Evolutionary conservation across 2,888 invertebrate genomes (phyloP).

Genomic region (Drosophila ustulata): DNA sequence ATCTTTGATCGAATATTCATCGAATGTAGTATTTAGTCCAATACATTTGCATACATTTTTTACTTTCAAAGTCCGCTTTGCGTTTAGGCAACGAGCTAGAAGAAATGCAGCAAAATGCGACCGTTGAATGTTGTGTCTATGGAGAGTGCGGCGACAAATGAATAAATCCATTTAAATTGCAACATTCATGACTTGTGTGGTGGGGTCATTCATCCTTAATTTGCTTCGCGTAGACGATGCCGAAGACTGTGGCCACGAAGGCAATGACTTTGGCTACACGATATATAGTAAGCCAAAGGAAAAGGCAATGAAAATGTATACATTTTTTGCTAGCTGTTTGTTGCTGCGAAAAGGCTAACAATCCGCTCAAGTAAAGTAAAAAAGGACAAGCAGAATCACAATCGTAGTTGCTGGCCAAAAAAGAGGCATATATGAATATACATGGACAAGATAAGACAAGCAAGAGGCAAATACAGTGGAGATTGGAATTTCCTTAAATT

Average conservation of each 20-base stretch:
- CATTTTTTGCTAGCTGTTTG: slow-evolving; percentile 41
- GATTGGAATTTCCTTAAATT: too few relatives aligned
- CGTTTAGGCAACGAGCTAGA: slow-evolving; percentile 4
- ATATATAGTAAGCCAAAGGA: slow-evolving; percentile 29
- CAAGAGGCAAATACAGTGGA: slow-evolving; percentile 20
- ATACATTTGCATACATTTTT: too few relatives aligned
- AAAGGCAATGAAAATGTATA: slow-evolving; percentile 59
- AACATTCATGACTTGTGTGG: slow-evolving; percentile 79
- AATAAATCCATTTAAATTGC: slow-evolving; percentile 83
- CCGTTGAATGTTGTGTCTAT: too few relatives aligned
- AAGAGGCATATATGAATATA: slow-evolving; percentile 13
- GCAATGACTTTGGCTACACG: slow-evolving; percentile 30
- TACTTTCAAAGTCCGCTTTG: too few relatives aligned
- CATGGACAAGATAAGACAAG: slow-evolving; percentile 6
- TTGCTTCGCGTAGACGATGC: slow-evolving; percentile 25
- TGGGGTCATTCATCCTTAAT: slow-evolving; percentile 73
- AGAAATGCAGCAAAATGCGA: not conserved
- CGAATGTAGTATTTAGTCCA: too few relatives aligned
- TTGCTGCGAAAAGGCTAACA: slow-evolving; percentile 50
- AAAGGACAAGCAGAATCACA: slow-evolving; percentile 74
- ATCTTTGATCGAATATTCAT: too few relatives aligned
- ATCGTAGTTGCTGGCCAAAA: slow-evolving; percentile 14
- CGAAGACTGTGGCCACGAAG: slow-evolving; percentile 10
- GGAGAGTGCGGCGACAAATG: slow-evolving; percentile 56
- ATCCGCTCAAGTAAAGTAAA: slow-evolving; percentile 56